A percentile compares a stretch with the other conserved stretches of the same genome.
Conservation (phyloP, 1,140 invertebrate species). For the Cydia strobilella region DNA sequence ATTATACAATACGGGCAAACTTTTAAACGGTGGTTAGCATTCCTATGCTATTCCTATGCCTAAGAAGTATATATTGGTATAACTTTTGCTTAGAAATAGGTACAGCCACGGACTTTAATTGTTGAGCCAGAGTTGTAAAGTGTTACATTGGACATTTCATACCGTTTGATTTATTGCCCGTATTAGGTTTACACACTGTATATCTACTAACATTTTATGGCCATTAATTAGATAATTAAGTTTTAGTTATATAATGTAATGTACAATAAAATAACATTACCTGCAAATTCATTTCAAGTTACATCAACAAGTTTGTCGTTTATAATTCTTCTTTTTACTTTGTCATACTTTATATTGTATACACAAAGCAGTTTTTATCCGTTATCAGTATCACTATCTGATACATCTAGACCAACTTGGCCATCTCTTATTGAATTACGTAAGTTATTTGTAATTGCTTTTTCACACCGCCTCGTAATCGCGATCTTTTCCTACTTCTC, state of each 20-base stretch:
- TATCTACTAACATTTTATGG: no score
- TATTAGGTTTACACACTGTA: no score
- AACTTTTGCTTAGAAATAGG: no score
- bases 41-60: no score
- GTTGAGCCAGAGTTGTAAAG: no score
- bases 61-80: no score
- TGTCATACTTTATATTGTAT: neutral
- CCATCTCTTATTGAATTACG: slow-evolving; percentile 64
- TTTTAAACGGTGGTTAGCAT: no score
- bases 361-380: slow-evolving; percentile 17
- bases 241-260: neutral
- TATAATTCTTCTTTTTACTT: neutral
- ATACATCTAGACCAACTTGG: slow-evolving; percentile 51
- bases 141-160: no score
- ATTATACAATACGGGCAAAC: no score
- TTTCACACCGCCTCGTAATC: slow-evolving; percentile 61
- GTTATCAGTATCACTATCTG: slow-evolving; percentile 38
- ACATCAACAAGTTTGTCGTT: slow-evolving; percentile 2
- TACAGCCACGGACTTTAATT: no score
- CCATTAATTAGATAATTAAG: no score
- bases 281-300: slow-evolving; percentile 2
- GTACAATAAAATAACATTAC: neutral
- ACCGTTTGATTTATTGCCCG: no score
- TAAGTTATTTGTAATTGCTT: slow-evolving; percentile 68
- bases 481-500: slow-evolving; percentile 59